These are phyloP conservation scores for Malacoctenus gilli DNA, from an alignment of 2,797 vertebrate genomes.

Conservation along the genomic window DNA sequence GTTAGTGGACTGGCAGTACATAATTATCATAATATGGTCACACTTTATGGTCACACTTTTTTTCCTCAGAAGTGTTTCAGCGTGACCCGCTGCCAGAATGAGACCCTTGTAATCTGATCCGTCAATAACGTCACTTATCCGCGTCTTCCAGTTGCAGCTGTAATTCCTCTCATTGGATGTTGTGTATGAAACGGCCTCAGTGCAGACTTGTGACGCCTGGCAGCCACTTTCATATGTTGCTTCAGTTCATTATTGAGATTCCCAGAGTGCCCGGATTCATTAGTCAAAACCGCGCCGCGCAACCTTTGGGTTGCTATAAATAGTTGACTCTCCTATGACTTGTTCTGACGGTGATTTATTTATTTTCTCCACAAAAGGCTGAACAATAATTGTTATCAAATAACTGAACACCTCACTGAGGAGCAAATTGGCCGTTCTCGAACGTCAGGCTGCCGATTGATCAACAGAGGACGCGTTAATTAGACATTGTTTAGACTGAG, in stretches of 20 bases:
- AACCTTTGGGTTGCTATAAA: constrained; percentile 14
- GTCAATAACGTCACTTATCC: too few species aligned
- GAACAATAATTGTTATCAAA: constrained; percentile 9
- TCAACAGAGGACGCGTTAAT: constrained; percentile 6
- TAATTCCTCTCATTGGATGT: background rate
- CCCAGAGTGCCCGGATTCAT: constrained; percentile 15
- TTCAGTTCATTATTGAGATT: constrained; percentile 17
- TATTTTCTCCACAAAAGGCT: constrained; percentile 13
- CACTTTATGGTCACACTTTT: too few species aligned
- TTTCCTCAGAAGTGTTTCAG: too few species aligned
- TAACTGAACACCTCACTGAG: constrained; percentile 1
- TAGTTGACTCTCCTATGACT: constrained; percentile 11
- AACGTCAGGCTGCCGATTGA: background rate
- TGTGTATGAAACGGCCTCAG: background rate
- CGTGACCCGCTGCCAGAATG: too few species aligned
- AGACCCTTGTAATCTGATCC: too few species aligned
- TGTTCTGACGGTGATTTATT: constrained; percentile 15
- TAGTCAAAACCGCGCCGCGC: constrained; percentile 8
- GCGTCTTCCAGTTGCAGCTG: background rate
- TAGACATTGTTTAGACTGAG: constrained; percentile 8
- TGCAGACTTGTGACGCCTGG: constrained; percentile 7
- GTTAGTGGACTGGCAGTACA: too few species aligned
- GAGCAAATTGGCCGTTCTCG: background rate
- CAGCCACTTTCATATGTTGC: background rate
- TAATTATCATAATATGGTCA: too few species aligned